Percentiles rank a stretch among this genome's conserved stretches.
Evolutionary conservation across 2,888 invertebrate genomes (phyloP).

Genomic region (Habroteleia sp.): DNA sequence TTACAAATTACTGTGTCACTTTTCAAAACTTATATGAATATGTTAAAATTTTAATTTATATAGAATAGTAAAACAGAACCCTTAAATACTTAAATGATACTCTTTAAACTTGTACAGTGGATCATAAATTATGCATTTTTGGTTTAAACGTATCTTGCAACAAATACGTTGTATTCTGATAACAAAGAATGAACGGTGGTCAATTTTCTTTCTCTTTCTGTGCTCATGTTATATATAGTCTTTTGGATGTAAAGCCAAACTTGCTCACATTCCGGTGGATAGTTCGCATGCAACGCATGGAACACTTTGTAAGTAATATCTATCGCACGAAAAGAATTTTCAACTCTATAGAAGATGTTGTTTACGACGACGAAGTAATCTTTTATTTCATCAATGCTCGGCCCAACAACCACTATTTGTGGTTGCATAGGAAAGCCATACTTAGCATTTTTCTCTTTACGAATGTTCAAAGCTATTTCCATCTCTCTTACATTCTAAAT

Average conservation of each 20-base stretch:
- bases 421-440: conserved; percentile 54
- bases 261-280: conserved; percentile 57
- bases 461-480: conserved; percentile 32
- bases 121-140: background rate
- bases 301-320: conserved; percentile 59
- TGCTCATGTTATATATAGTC: conserved; percentile 48
- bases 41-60: too few relatives aligned
- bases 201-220: conserved; percentile 43
- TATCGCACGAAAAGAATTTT: conserved; percentile 48
- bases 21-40: too few relatives aligned
- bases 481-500: conserved; percentile 37
- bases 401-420: conserved; percentile 52
- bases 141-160: conserved; percentile 19
- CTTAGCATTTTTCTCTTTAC: conserved; percentile 50
- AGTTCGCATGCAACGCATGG: conserved; percentile 56
- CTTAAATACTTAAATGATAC: conserved; percentile 2
- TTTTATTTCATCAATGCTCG: conserved; percentile 26
- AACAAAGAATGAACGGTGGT: conserved; percentile 47
- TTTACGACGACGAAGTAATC: conserved; percentile 47
- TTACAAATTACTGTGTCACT: too few relatives aligned
- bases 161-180: conserved; percentile 49
- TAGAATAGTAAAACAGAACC: background rate
- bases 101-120: too few relatives aligned
- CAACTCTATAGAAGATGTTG: conserved; percentile 38
- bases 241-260: conserved; percentile 62